Base-by-base conservation (phyloP, 2,797 vertebrate genomes). In the Dermochelys coriacea region DNA sequence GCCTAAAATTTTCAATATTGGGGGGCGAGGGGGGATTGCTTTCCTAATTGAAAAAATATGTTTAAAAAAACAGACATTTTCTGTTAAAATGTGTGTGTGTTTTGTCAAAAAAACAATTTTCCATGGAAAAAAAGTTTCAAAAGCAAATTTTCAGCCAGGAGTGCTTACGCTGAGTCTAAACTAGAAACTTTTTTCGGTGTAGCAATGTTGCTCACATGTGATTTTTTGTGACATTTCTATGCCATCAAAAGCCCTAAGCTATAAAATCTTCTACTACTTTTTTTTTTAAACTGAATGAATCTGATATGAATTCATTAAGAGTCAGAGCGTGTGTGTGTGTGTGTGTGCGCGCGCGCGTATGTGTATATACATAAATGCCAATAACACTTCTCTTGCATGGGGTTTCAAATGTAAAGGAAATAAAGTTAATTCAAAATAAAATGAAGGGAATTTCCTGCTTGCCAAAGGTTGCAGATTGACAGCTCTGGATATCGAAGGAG, bases 391-490 rank as follows among this genome's bases (percentile, higher is more conserved):
- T 82, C 47, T 74, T 64, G 3, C 3, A 55, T 5, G 2, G 68
- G 79, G 84, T 10, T 71, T 37, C 68, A 71, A 25, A 71, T 71
- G 37, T 71, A 71, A 37, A 41, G 21, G 68, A 41, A 41, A 41
- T 71, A 52, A 23, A 79, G 15, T 81, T 88, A 34, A 85, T 31
- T 88, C 61, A 71, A 85, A 93, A 93, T 37, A 61, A 86, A 92
- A 37, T 19, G 49, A 41, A 80, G 57, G 59, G 12, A 75, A 45
- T 75, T 75, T 31, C 15, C 74, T 75, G 25, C 74, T 75, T 27
- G 27, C 23, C 85, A 31, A 68, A 89, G 16, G 27, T 80, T 29
- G 6, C 3, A 23, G 54, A 85, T 12, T 51, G 81, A 84, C 5
- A 78, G 27, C 15, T 51, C 12, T 11, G 83, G 21, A 64, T 89